These are phyloP conservation scores for Cercopithecus neglectus DNA, from an alignment of 2,797 vertebrate genomes.

Conservation along the genomic window DNA sequence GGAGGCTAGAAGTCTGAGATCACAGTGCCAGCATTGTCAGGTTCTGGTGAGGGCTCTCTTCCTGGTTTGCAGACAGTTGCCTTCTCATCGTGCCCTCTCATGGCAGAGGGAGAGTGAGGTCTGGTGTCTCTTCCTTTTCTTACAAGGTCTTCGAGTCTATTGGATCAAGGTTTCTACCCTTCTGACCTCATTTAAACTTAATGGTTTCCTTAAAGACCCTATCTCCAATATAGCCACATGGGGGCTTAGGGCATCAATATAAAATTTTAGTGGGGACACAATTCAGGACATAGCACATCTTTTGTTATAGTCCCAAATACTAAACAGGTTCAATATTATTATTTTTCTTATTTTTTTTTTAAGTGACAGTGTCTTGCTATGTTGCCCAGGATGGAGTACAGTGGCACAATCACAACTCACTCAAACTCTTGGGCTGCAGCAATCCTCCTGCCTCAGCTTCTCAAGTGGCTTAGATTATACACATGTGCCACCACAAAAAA, in stretches of 20 bases:
- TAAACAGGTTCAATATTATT: slow-evolving; percentile 8
- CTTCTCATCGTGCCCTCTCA: not conserved
- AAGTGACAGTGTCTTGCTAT: not conserved
- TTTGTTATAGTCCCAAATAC: not conserved
- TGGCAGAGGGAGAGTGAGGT: not conserved
- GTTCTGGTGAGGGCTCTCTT: not conserved
- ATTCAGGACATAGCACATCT: not conserved
- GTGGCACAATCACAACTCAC: not conserved
- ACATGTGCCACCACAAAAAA: not conserved
- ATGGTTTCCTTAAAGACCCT: not conserved
- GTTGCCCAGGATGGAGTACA: not conserved
- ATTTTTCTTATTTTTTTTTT: not conserved
- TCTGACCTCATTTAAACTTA: not conserved
- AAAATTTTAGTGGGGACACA: not conserved
- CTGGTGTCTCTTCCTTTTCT: not conserved
- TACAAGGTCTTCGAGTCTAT: not conserved
- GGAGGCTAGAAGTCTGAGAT: not conserved
- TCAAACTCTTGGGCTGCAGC: not conserved
- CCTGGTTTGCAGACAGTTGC: not conserved
- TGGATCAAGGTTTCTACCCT: not conserved
- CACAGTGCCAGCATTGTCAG: not conserved
- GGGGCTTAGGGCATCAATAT: not conserved
- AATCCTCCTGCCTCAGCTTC: not conserved
- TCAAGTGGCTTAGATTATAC: not conserved
- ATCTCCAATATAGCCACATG: not conserved